Evolutionary conservation across 2,888 invertebrate genomes (phyloP).

Genomic region (Tetranychus truncatus): DNA sequence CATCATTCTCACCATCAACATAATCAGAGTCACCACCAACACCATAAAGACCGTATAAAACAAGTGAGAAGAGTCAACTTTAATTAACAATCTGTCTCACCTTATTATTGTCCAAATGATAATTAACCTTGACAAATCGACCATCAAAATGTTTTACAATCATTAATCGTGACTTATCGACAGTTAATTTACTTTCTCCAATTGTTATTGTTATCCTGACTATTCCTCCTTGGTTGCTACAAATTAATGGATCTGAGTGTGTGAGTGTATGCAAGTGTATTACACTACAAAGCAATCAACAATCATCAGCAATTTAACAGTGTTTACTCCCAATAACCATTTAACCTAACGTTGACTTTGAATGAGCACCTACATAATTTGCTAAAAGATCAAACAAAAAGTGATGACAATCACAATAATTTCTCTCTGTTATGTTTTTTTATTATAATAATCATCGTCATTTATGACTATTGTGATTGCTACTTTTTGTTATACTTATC

Average conservation of each 20-base stretch:
- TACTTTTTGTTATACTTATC: no score
- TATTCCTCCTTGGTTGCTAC: not conserved
- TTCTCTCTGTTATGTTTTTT: not conserved
- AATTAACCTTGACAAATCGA: slow-evolving; percentile 1
- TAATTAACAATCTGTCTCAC: not conserved
- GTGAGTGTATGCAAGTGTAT: not conserved
- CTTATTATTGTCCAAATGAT: not conserved
- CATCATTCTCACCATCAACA: not conserved
- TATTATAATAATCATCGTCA: no score
- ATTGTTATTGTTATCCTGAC: not conserved
- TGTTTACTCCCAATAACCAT: not conserved
- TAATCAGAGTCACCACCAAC: not conserved
- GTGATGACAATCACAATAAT: not conserved
- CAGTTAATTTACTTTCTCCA: not conserved
- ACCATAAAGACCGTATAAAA: no score
- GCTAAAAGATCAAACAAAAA: not conserved
- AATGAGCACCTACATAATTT: not conserved
- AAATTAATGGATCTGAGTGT: not conserved
- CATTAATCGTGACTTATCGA: not conserved
- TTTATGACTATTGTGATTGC: no score
- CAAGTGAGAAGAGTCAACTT: not conserved
- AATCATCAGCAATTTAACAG: not conserved
- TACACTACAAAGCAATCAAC: not conserved
- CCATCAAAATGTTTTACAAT: not conserved
- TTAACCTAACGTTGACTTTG: not conserved